phyloP scores from a whole-genome alignment of 2,113 vertebrate genomes.

The Leucopsar rothschildi region DNA sequence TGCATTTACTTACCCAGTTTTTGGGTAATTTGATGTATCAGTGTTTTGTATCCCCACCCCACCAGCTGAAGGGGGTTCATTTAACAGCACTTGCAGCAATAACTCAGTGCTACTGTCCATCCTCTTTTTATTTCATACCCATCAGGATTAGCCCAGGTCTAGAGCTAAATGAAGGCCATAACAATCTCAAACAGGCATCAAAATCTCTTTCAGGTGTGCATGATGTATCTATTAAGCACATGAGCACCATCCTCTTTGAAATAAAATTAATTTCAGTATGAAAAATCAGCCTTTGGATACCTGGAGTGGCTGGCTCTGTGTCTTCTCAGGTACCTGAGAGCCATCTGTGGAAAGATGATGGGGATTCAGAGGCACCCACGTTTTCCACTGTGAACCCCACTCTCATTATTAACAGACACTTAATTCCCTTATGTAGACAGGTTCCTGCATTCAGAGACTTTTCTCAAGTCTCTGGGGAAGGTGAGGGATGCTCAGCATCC shows the following conservation, averaged over 20 bases:
- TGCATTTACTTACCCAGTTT: not conserved
- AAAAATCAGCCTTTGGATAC: not conserved
- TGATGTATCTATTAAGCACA: not conserved
- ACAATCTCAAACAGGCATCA: not conserved
- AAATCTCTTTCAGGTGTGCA: not conserved
- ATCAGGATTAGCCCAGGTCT: not conserved
- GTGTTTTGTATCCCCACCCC: not conserved
- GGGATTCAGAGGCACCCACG: not conserved
- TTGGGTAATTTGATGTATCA: not conserved
- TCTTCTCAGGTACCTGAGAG: not conserved
- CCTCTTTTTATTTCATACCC: not conserved
- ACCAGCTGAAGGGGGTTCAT: not conserved
- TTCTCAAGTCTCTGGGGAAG: not conserved
- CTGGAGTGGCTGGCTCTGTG: not conserved
- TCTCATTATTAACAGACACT: rapidly evolving
- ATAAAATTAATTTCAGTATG: not conserved
- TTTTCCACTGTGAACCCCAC: not conserved
- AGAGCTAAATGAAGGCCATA: not conserved
- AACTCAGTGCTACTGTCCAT: not conserved
- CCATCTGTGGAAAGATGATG: not conserved
- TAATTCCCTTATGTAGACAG: not conserved
- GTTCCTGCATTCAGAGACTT: not conserved
- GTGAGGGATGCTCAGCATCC: not conserved
- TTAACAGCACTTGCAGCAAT: not conserved
- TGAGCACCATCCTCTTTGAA: not conserved